phyloP scores from a whole-genome alignment of 2,888 invertebrate genomes.

The Ptychoptera albimana region DNA sequence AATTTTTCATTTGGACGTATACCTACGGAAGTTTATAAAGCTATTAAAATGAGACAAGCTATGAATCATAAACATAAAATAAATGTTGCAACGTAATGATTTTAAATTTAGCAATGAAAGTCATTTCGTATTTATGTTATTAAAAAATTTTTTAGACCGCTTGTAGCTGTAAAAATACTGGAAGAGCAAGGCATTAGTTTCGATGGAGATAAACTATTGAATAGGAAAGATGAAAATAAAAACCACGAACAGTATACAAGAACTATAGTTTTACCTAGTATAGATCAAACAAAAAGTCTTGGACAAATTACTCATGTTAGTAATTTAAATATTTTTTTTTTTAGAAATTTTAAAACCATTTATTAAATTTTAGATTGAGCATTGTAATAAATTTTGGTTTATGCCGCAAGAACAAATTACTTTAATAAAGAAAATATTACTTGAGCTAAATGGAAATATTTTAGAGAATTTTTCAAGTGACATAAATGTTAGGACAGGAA shows the following conservation, averaged over 20 bases:
- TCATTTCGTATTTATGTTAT: constrained; percentile 4
- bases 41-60: constrained; percentile 51
- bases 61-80: constrained; percentile 16
- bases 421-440: constrained; percentile 24
- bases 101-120: neutral
- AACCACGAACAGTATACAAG: constrained; percentile 25
- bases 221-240: neutral
- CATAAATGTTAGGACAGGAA: constrained; percentile 29
- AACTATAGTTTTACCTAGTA: constrained; percentile 40
- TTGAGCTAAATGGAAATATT: constrained; percentile 24
- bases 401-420: constrained; percentile 20
- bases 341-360: neutral
- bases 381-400: constrained; percentile 26
- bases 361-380: constrained; percentile 17
- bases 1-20: constrained; percentile 35
- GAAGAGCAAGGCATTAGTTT: constrained; percentile 20
- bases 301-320: constrained; percentile 38
- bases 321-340: constrained; percentile 4
- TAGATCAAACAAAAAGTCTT: constrained; percentile 32
- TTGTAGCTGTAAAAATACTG: constrained; percentile 34
- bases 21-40: constrained; percentile 52
- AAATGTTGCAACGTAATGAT: constrained; percentile 22
- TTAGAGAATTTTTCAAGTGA: constrained; percentile 16
- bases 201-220: constrained; percentile 15
- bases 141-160: constrained; percentile 29